phyloP scores from a whole-genome alignment of 2,113 vertebrate species.

The Brienomyrus longianalis region DNA sequence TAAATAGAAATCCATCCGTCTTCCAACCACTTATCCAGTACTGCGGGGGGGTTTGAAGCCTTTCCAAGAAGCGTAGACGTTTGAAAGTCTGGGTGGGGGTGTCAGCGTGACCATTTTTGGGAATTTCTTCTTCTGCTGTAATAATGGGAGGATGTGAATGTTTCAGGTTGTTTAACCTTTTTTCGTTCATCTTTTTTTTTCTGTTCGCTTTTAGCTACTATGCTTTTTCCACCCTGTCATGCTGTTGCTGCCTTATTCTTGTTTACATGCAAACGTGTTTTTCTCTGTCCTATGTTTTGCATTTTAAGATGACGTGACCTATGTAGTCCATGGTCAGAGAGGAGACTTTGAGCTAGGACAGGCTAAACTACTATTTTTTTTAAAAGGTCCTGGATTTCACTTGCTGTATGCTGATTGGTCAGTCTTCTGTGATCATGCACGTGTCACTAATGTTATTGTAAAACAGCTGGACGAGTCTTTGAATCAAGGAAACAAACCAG shows the following conservation, averaged over 20 bases:
- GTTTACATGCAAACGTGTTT: not conserved
- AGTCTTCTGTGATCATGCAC: not conserved
- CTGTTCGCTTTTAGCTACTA: not conserved
- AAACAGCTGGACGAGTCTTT: not conserved
- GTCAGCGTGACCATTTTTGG: not conserved
- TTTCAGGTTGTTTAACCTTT: not conserved
- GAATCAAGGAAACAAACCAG: not conserved
- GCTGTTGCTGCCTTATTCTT: not conserved
- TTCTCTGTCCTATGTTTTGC: not conserved
- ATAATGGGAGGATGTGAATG: not conserved
- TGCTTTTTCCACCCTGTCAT: not conserved
- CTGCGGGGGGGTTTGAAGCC: not conserved
- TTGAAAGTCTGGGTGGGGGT: not conserved
- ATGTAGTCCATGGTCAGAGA: not conserved
- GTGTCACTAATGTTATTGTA: not conserved
- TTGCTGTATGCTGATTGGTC: not conserved
- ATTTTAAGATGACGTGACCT: not conserved
- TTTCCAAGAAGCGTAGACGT: not conserved
- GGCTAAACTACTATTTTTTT: not conserved
- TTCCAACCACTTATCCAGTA: not conserved
- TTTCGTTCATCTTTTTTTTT: not conserved
- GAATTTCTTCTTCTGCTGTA: not conserved
- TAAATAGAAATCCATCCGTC: not conserved
- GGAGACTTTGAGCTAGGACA: not conserved
- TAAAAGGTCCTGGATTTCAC: not conserved